Conservation (phyloP, 2,797 vertebrate genomes). For the Arnoldichthys spilopterus region DNA sequence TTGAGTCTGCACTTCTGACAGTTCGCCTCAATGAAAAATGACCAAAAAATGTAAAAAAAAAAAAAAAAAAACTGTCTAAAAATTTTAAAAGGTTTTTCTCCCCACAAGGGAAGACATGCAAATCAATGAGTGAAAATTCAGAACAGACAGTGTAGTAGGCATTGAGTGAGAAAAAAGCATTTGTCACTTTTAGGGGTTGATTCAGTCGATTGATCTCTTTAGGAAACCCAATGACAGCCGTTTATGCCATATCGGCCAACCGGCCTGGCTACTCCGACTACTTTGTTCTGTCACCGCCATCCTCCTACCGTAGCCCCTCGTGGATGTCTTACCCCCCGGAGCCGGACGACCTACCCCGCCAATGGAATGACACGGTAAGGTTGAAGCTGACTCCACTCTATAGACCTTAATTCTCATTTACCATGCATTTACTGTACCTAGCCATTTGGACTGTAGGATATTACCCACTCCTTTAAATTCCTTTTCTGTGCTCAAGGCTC, state of each 20-base stretch:
- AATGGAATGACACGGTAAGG: constrained; percentile 94
- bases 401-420: not conserved
- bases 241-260: constrained; percentile 97
- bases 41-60: too few relatives aligned
- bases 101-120: too few relatives aligned
- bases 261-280: constrained; percentile 93
- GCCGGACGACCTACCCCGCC: constrained; percentile 86
- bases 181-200: not conserved
- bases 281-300: constrained; percentile 92
- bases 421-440: not conserved
- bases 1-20: too few relatives aligned
- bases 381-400: not conserved
- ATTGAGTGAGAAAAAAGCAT: not conserved
- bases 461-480: not conserved
- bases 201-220: constrained; percentile 21
- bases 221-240: constrained; percentile 97
- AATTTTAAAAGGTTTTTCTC: too few relatives aligned
- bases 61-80: too few relatives aligned
- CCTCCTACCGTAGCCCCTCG: constrained; percentile 91
- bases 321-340: constrained; percentile 98
- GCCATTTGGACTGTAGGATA: too few relatives aligned
- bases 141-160: too few relatives aligned
- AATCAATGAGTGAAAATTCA: too few relatives aligned
- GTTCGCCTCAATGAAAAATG: too few relatives aligned
- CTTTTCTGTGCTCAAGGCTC: not conserved